Percentiles rank a stretch among this genome's conserved stretches.
These are phyloP conservation scores for Hedychridium roseum DNA, from an alignment of 2,888 invertebrate species.

Conservation along the genomic window DNA sequence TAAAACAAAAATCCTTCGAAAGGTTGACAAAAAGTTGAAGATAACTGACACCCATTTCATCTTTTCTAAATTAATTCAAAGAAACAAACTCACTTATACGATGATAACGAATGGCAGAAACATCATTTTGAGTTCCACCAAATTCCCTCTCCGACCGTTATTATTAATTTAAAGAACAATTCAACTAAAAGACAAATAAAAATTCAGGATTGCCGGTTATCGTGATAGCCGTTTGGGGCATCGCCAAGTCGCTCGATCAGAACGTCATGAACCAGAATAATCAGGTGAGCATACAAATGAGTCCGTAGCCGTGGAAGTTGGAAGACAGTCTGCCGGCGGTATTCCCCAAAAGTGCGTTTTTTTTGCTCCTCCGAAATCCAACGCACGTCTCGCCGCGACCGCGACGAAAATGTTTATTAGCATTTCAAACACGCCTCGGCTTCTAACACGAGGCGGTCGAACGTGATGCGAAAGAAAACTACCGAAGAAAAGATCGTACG, in stretches of 20 bases:
- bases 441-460: slow-evolving; percentile 1
- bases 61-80: no score
- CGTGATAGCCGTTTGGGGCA: slow-evolving; percentile 68
- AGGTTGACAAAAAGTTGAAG: no score
- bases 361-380: neutral
- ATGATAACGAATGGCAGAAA: no score
- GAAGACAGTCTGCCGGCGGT: neutral
- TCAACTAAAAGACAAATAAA: no score
- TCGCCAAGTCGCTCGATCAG: slow-evolving; percentile 64
- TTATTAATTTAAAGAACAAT: no score
- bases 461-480: slow-evolving; percentile 14
- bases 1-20: no score
- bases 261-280: slow-evolving; percentile 30
- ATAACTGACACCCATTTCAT: no score
- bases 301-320: neutral
- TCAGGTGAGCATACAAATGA: slow-evolving; percentile 41
- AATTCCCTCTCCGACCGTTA: no score
- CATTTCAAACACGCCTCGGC: slow-evolving; percentile 10
- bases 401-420: slow-evolving; percentile 4
- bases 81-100: no score
- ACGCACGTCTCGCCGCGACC: neutral
- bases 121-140: no score
- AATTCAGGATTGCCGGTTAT: slow-evolving; percentile 68
- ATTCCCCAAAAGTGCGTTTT: neutral
- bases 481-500: no score